Conservation (phyloP, 2,888 invertebrate genomes). For the Pimpla rufipes region DNA sequence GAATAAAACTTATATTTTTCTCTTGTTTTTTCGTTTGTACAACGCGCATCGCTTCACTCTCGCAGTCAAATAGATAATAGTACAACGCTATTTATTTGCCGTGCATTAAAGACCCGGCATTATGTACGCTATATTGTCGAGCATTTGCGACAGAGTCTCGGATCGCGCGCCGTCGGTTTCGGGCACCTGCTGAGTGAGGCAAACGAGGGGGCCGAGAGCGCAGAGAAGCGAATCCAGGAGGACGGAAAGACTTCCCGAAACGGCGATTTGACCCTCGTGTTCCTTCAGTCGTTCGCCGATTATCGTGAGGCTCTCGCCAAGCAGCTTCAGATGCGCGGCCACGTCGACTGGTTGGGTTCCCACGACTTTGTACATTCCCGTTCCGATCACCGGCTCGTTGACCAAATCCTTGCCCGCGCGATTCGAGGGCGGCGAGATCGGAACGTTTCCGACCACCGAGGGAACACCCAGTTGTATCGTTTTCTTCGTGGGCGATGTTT, state of each 20-base stretch:
- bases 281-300: slow-evolving; percentile 97
- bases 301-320: slow-evolving; percentile 97
- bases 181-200: slow-evolving; percentile 94
- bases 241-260: slow-evolving; percentile 97
- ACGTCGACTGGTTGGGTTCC: slow-evolving; percentile 95
- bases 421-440: slow-evolving; percentile 79
- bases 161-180: slow-evolving; percentile 86
- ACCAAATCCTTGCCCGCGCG: slow-evolving; percentile 82
- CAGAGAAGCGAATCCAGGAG: slow-evolving; percentile 96
- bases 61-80: slow-evolving; percentile 20
- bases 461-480: slow-evolving; percentile 84
- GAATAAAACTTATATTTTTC: slow-evolving; percentile 53
- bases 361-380: slow-evolving; percentile 88
- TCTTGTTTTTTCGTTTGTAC: slow-evolving; percentile 58
- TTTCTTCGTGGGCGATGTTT: slow-evolving; percentile 79
- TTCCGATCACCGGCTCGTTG: slow-evolving; percentile 83
- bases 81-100: not conserved
- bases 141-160: slow-evolving; percentile 88
- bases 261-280: slow-evolving; percentile 98
- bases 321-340: slow-evolving; percentile 95
- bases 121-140: slow-evolving; percentile 98
- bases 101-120: slow-evolving; percentile 85
- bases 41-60: slow-evolving; percentile 14
- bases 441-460: slow-evolving; percentile 79
- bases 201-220: slow-evolving; percentile 95